Base-by-base conservation (phyloP, 2,888 invertebrate species). In the Noctua janthe region DNA sequence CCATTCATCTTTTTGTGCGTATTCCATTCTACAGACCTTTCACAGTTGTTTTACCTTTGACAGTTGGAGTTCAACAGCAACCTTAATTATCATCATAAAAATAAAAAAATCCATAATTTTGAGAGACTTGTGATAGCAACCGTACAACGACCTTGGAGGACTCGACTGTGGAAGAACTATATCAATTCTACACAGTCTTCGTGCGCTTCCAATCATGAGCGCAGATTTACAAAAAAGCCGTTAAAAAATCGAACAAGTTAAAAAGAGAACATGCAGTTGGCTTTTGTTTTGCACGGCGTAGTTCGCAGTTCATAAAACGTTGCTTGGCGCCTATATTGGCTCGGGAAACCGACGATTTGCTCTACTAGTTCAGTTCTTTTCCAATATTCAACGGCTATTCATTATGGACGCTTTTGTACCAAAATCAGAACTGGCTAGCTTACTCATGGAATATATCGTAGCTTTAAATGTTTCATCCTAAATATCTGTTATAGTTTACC, bases 301-400 rank as follows among this genome's bases (percentile, higher is more conserved):
- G 78, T 88, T 85, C 47, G 69, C 74, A 85, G 66, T 80, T 76
- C 85, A 86, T 86, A 81, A 83, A 85, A 43, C 56, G 43, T 69
- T 80, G 74, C 77, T 59, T 56, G 66, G 76, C 73, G 70, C 70
- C 59, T 35, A 35, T n/a, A 39, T 23, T 56, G 64, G 75, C 47
- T 43, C 69, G 59, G 51, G 39, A 59, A 73, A 49, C 35, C 15
- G 39, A 54, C 54, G 43, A 77, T 85, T 29, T 80, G 66, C 49
- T 88, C 69, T 15, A 77, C 47, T 43, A 72, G 20, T 78, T n/a
- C 59, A 76, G 35, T 80, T 74, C 70, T 29, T 54, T 73, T 64
- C 43, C 64, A 74, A 64, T 70, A 74, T 35, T 51, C 67, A 62
- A 74, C 17, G 35, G 23, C 56, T 59, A 11, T 69, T 71, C 59